These are phyloP conservation scores for Lutjanus campechanus DNA, from an alignment of 2,797 vertebrate species.

Conservation along the genomic window DNA sequence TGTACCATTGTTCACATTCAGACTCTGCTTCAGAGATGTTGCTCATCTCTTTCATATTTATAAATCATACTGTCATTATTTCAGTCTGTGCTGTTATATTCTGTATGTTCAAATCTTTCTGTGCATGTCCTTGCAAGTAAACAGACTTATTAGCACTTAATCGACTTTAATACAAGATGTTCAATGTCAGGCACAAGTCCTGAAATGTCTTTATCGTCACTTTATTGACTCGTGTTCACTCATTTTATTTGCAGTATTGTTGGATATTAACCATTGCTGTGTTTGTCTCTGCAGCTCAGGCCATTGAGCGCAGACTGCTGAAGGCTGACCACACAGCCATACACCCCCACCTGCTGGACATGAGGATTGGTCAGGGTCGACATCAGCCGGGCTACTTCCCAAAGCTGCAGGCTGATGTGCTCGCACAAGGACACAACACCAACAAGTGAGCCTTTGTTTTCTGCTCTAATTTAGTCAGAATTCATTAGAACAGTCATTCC, in stretches of 20 bases:
- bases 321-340: slow-evolving; percentile 98
- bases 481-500: background rate
- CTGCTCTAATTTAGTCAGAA: slow-evolving; percentile 5
- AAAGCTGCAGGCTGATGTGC: slow-evolving; percentile 94
- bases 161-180: background rate
- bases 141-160: background rate
- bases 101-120: background rate
- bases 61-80: background rate
- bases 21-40: background rate
- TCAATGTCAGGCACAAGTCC: background rate
- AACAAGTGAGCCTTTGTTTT: slow-evolving; percentile 91
- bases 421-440: slow-evolving; percentile 90
- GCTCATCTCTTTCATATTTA: background rate
- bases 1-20: slow-evolving; percentile 17
- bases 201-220: background rate
- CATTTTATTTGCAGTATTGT: background rate
- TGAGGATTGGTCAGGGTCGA: slow-evolving; percentile 98
- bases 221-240: background rate
- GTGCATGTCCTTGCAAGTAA: background rate
- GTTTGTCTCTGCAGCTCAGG: slow-evolving; percentile 84
- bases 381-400: slow-evolving; percentile 98
- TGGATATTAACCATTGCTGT: background rate
- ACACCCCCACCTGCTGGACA: slow-evolving; percentile 97
- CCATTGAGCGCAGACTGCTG: slow-evolving; percentile 92
- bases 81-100: background rate